These are phyloP conservation scores for Campoplex nolae DNA, from an alignment of 2,888 invertebrate species.

Conservation along the genomic window DNA sequence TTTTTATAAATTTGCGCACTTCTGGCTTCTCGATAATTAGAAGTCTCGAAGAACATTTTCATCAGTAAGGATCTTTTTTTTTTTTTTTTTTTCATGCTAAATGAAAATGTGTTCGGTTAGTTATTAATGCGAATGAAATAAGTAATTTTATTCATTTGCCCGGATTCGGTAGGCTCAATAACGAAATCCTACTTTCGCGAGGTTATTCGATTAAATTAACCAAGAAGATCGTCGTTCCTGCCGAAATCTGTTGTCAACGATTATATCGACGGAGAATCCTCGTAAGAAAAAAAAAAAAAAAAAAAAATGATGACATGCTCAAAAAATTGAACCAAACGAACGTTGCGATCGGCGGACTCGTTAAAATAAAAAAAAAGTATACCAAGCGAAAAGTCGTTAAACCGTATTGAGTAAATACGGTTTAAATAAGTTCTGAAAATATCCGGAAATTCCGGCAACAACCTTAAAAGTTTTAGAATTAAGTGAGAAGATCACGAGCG, in stretches of 20 bases:
- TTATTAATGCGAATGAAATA: background rate
- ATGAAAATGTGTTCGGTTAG: background rate
- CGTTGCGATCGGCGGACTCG: background rate
- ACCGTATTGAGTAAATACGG: background rate
- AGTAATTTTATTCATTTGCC: background rate
- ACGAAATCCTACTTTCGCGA: background rate
- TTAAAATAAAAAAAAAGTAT: background rate
- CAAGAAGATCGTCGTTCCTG: background rate
- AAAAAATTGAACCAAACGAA: background rate
- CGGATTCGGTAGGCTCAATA: background rate
- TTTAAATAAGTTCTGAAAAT: background rate
- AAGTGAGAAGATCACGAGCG: background rate
- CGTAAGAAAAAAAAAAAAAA: background rate
- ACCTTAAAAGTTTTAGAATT: slow-evolving; percentile 27
- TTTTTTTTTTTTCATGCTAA: background rate
- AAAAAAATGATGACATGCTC: background rate
- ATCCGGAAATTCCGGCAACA: slow-evolving; percentile 24
- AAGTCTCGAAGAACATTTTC: background rate
- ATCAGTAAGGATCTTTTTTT: background rate
- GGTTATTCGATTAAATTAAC: background rate
- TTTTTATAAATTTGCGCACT: no score
- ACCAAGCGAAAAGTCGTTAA: background rate
- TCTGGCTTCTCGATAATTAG: background rate
- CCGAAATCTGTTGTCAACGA: background rate
- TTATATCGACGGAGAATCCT: background rate